Evolutionary conservation across 2,113 vertebrate genomes (phyloP).

Genomic region (Entomyzon cyanotis): DNA sequence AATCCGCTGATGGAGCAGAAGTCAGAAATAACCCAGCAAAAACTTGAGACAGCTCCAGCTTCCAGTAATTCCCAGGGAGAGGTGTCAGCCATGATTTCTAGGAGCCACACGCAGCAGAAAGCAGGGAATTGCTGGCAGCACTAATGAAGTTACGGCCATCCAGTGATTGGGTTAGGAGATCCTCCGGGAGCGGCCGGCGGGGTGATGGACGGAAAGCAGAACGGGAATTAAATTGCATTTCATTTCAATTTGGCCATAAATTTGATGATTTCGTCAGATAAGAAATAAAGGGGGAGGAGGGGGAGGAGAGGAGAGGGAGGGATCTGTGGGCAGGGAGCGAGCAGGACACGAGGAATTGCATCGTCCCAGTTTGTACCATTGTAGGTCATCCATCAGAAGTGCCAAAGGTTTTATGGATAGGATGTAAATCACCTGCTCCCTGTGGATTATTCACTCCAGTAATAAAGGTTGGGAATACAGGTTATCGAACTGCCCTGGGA

Average conservation of each 20-base stretch:
- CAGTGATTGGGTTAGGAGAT: slow-evolving; percentile 71
- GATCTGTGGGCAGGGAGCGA: neutral
- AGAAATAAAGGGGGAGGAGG: slow-evolving; percentile 25
- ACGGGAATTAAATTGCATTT: slow-evolving; percentile 76
- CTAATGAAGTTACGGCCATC: slow-evolving; percentile 73
- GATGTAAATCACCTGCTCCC: neutral
- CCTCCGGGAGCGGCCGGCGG: slow-evolving; percentile 61
- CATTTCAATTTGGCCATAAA: slow-evolving; percentile 76
- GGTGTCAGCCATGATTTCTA: slow-evolving; percentile 62
- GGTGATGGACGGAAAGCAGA: slow-evolving; percentile 73
- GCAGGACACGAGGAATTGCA: neutral
- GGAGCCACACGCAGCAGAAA: slow-evolving; percentile 58
- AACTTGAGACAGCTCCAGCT: slow-evolving; percentile 24
- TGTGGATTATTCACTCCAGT: neutral
- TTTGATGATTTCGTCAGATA: slow-evolving; percentile 69
- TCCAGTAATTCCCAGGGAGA: slow-evolving; percentile 68
- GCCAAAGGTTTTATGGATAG: slow-evolving; percentile 10
- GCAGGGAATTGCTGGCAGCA: slow-evolving; percentile 51
- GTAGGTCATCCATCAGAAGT: slow-evolving; percentile 12
- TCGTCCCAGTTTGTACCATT: neutral
- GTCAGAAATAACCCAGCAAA: neutral
- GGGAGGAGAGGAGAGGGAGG: neutral
- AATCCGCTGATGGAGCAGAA: slow-evolving; percentile 27
- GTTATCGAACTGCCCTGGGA: neutral
- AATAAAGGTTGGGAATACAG: neutral